Evolutionary conservation across 2,797 vertebrate species (phyloP).

Genomic region (Dicrostonyx torquatus): DNA sequence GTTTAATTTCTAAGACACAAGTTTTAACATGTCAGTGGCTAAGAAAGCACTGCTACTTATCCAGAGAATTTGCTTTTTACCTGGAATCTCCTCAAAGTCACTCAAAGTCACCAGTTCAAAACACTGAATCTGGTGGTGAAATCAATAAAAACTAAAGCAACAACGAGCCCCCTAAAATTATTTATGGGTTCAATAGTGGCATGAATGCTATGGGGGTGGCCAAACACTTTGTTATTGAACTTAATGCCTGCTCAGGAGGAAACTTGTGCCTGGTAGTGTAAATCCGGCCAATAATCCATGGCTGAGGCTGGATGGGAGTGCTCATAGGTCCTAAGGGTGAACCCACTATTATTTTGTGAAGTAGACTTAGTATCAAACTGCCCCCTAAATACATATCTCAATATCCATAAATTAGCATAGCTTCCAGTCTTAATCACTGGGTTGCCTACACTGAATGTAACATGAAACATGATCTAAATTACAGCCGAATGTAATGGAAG

Average conservation of each 20-base stretch:
- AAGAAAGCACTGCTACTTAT: neutral
- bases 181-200: neutral
- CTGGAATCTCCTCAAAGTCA: neutral
- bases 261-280: neutral
- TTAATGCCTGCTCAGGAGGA: neutral
- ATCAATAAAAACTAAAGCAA: neutral
- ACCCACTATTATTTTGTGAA: neutral
- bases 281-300: neutral
- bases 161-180: neutral
- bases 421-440: neutral
- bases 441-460: neutral
- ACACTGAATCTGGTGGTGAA: neutral
- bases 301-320: rapidly evolving
- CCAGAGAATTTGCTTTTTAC: neutral
- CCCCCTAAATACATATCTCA: neutral
- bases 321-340: neutral
- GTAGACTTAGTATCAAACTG: neutral
- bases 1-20: slow-evolving; percentile 12
- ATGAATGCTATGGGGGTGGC: no score
- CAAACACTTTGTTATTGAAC: neutral
- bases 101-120: neutral
- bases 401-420: neutral
- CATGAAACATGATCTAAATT: neutral
- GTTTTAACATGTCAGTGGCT: neutral
- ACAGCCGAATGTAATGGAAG: neutral